Evolutionary conservation across 2,797 vertebrate genomes (phyloP).

Genomic region (Octomys mimax): DNA sequence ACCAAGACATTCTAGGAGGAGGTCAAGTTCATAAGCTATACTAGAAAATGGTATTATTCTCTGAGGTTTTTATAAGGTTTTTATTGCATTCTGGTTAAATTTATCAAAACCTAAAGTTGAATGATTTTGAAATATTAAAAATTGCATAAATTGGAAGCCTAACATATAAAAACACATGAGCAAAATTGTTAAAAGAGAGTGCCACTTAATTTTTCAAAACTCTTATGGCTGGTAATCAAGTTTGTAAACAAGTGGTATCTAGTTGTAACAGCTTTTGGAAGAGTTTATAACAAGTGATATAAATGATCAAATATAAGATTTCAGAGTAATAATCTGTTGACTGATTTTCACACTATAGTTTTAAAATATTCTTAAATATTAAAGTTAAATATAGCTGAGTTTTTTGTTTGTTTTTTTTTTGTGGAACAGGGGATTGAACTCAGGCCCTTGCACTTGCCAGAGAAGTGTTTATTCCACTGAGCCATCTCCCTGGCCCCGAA

Average conservation of each 20-base stretch:
- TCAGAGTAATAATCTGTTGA: background rate
- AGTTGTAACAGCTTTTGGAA: too few species aligned
- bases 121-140: constrained; percentile 45
- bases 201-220: background rate
- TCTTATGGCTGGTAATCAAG: background rate
- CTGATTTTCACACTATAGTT: constrained; percentile 11
- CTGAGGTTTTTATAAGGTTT: constrained; percentile 17
- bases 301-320: background rate
- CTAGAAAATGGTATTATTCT: background rate
- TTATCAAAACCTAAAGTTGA: background rate
- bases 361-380: constrained; percentile 12
- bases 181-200: background rate
- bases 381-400: background rate
- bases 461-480: too few species aligned
- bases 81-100: constrained; percentile 42
- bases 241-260: background rate
- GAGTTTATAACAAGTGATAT: background rate
- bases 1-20: constrained; percentile 29
- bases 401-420: too few species aligned
- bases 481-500: too few species aligned
- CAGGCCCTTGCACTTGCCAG: too few species aligned
- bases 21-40: constrained; percentile 20
- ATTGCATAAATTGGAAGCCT: background rate
- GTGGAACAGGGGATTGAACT: too few species aligned
- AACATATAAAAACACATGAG: background rate